These are phyloP conservation scores for Drosophila micromelanica DNA, from an alignment of 1,140 invertebrate genomes.

Conservation along the genomic window DNA sequence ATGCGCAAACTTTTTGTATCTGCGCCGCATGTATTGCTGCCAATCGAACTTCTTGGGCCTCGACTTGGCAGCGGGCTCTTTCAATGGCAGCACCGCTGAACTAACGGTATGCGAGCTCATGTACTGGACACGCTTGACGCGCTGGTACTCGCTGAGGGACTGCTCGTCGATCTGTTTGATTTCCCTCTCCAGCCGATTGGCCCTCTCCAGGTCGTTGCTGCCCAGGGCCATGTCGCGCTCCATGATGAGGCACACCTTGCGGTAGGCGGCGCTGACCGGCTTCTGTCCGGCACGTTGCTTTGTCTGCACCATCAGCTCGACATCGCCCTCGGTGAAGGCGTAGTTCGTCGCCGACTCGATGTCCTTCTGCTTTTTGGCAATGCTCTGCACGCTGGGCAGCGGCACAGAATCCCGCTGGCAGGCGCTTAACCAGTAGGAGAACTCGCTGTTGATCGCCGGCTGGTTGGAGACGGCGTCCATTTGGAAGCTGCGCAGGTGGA, in stretches of 20 bases:
- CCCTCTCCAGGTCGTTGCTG: conserved; percentile 26
- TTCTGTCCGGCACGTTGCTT: conserved; percentile 12
- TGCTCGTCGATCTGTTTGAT: conserved; percentile 43
- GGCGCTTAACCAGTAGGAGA: conserved; percentile 23
- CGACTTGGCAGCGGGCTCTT: conserved; percentile 2
- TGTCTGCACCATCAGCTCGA: conserved; percentile 35
- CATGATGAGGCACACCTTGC: conserved; percentile 40
- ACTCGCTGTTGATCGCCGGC: conserved; percentile 17
- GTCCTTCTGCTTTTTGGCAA: conserved; percentile 36
- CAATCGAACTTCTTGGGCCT: conserved; percentile 2
- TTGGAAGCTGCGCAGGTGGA: background rate
- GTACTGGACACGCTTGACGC: conserved; percentile 1
- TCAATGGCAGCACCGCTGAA: background rate
- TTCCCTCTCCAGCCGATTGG: conserved; percentile 26
- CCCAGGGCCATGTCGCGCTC: conserved; percentile 38
- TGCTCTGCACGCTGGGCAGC: conserved; percentile 13
- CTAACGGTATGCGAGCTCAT: background rate
- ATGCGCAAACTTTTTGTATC: conserved; percentile 30
- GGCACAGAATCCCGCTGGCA: background rate
- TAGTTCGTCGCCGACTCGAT: conserved; percentile 28
- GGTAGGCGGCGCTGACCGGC: conserved; percentile 14
- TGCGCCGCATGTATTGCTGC: conserved; percentile 40
- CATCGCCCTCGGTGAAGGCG: conserved; percentile 41
- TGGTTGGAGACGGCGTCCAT: conserved; percentile 51
- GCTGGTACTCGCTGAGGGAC: background rate